Evolutionary conservation across 92 coral and sea anemone species (phyloP).

Genomic region (Heteractis magnifica): DNA sequence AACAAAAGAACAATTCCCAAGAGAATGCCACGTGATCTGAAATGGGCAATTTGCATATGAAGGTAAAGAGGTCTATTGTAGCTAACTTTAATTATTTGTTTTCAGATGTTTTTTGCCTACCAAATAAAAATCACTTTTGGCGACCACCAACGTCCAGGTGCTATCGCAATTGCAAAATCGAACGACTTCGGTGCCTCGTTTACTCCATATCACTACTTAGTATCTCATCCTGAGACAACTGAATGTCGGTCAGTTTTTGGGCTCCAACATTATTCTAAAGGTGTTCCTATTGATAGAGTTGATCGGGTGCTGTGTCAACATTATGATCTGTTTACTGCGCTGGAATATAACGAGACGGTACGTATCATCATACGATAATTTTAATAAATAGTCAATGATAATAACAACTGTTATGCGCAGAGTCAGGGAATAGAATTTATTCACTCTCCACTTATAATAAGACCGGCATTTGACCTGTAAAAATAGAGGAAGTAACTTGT

Average conservation of each 20-base stretch:
- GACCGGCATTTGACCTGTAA: no score
- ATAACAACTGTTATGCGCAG: no score
- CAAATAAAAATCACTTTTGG: constrained; percentile 71
- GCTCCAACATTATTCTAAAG: constrained; percentile 37
- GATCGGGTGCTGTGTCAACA: constrained; percentile 78
- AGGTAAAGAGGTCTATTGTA: no score
- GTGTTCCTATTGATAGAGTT: constrained; percentile 42
- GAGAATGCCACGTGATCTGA: no score
- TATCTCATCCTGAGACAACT: constrained; percentile 52
- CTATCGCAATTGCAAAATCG: constrained; percentile 62
- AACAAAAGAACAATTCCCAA: no score
- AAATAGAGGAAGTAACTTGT: no score
- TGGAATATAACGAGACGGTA: constrained; percentile 82
- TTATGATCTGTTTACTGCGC: constrained; percentile 53
- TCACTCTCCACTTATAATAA: no score
- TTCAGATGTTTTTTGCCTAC: constrained; percentile 67
- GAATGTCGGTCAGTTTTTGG: constrained; percentile 63
- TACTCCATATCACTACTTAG: constrained; percentile 81
- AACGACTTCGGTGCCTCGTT: constrained; percentile 66
- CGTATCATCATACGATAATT: background rate
- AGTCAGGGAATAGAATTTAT: no score
- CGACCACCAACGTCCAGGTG: constrained; percentile 81
- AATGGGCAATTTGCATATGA: no score
- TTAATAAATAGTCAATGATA: no score
- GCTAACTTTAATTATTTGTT: background rate